Evolutionary conservation across 2,797 vertebrate genomes (phyloP), one percentile per base, ranked within the genome.

Genomic region (Neosalanx taihuensis): DNA sequence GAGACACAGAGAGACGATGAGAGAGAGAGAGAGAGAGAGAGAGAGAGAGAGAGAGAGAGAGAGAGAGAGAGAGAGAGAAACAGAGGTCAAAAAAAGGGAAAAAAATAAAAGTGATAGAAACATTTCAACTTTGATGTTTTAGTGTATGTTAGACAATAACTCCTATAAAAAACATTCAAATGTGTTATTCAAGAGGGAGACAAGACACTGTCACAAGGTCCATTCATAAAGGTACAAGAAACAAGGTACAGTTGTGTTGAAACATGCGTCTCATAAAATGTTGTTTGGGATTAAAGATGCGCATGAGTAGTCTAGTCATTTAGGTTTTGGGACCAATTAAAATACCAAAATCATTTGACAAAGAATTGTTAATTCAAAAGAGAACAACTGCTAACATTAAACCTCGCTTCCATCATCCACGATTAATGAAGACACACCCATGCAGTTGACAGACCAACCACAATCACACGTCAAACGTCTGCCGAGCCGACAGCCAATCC

Each of bases 401-500:
- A 46, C 31, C 67, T 53, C 70, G 69, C 66, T 73, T n/a, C 29
- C 46, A 46, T 33, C 51, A 67, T 59, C 49, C 20, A 70, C 6
- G n/a, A 57, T 51, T 73, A 3, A 71, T 69, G 3, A 71, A 9
- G 61, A 67, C 6, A 71, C 69, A 69, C 29, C 49, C 26, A 59
- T 75, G 83, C 86, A 49, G 51, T 31, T 26, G 33, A 67, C 30
- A 18, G 10, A 67, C 41, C 65, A 35, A 33, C 26, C 3, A 7
- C 29, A 6, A 65, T 57, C 73, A 5, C 31, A 74, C 76, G 30
- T 65, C 64, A 79, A 57, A 75, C 74, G 23, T 76, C 49, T 41
- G 59, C 78, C 80, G 72, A 84, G 70, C 76, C 76, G 70, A 51
- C 0, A 41, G 73, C 51, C 70, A 70, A 46, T 20, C 20, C 18